Evolutionary conservation across 2,113 vertebrate genomes (phyloP), one percentile per base, ranked within the genome.

Genomic region (Bujurquina vittata): DNA sequence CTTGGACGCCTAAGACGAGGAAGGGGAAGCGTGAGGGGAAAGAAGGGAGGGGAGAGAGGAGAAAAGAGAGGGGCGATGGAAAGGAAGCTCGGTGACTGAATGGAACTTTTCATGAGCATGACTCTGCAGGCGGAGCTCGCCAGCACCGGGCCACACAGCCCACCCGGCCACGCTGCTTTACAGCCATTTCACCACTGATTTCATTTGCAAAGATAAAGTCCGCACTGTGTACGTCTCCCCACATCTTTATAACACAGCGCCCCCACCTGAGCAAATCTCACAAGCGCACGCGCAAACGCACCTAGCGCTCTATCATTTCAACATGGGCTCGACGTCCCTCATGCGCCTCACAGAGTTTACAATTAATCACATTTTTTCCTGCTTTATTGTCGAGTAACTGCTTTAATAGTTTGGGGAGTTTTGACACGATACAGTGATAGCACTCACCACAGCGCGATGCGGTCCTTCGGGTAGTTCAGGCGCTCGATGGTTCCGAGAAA

Each of bases 381-480:
- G 31, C 20, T 77, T 49, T 18, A 57, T 1, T 79, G 3, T 2
- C 14, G 11, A 1, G 12, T 54, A 79, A 6, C 3, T 11, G 5
- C 22, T 77, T 14, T n/a, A 10, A 61, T 20, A 55, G 2, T 54
- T 37, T 1, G 12, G 11, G 55, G 80, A 77, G 46, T 87, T 61
- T 52, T 17, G 5, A 7, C 46, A 61, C 5, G 0, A 2, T 1
- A 15, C 3, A 61, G n/a, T 49, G 11, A 18, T 59, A 58, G 35
- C 23, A 92, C 97, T 96, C 91, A 97, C 97, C 97, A 97, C 9
- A 97, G 91, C 4, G 96, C 96, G 20, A 95, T 92, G 75, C 97
- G 95, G 60, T 97, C 96, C 90, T 95, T 96, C 17, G 97, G 97
- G 93, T 97, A 97, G 74, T 89, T 85, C 52, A 97, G 93, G 49